Percentiles rank a stretch among this genome's conserved stretches.
Evolutionary conservation across 92 coral and sea anemone species (phyloP).

Genomic region (Ricordea florida): DNA sequence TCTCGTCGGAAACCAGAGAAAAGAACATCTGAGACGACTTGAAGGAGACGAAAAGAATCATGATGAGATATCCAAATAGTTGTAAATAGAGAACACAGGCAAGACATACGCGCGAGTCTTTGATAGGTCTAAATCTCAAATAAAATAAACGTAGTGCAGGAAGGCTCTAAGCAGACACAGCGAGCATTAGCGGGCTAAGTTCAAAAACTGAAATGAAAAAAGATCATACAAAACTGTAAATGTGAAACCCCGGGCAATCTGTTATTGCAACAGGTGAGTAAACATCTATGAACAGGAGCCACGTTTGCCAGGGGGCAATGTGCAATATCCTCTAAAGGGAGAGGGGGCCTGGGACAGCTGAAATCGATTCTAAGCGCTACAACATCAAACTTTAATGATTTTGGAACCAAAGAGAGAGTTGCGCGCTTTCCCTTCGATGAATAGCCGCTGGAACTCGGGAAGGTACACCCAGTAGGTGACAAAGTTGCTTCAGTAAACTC

Average conservation of each 20-base stretch:
- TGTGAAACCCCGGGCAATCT: no score
- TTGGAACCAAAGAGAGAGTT: not conserved
- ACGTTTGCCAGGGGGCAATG: not conserved
- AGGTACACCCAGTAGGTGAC: conserved; percentile 1
- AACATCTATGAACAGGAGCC: not conserved
- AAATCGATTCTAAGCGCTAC: not conserved
- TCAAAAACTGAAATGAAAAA: no score
- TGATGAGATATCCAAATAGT: not conserved
- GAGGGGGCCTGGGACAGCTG: not conserved
- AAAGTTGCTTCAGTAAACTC: conserved; percentile 13
- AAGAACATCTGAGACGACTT: no score
- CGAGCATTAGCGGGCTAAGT: not conserved
- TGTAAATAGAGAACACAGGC: not conserved
- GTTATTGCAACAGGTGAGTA: no score
- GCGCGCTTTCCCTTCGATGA: not conserved
- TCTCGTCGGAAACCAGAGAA: no score
- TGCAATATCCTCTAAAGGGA: not conserved
- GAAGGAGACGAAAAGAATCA: no score
- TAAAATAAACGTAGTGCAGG: no score
- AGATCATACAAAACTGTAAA: no score
- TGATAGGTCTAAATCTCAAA: no score
- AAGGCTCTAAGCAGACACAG: no score
- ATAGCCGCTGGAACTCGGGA: not conserved
- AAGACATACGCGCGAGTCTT: no score
- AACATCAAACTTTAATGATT: conserved; percentile 2